Evolutionary conservation across 2,797 vertebrate genomes (phyloP), one percentile per base, ranked within the genome.

Genomic region (Darevskia nairensis): DNA sequence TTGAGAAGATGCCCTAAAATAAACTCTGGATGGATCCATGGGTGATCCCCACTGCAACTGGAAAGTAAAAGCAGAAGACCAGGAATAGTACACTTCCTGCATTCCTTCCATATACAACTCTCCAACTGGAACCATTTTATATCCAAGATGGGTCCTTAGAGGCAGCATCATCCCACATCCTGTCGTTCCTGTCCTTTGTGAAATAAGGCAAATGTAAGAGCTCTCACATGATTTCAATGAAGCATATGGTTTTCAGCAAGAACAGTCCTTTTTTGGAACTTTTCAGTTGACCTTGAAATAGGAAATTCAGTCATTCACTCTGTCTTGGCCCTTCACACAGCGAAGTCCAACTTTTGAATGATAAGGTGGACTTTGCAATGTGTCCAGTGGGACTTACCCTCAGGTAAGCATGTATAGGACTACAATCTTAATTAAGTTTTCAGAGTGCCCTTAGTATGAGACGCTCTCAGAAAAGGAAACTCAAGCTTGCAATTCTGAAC

Each of bases 91-190:
- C 17, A 25, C 29, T 85, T 83, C 68, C 68, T 61, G 46, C 77
- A 85, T 81, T 89, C 64, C 64, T 0, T 0, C 44, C 35, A 8
- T 71, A 9, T 44, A 23, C 77, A 84, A 15, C 92, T 44, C 35
- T 88, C 32, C 8, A 87, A 88, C 55, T 76, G 82, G 32, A 88
- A 71, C 32, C 76, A 81, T 84, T 82, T 9, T 72, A 86, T 92
- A 71, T 66, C 39, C 91, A 21, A 0, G n/a, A 61, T 29, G 9
- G 21, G 25, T 90, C 78, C 89, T 44, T 86, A 86, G 32, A 9
- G 88, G 90, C 91, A 88, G 8, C 29, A 72, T 86, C 84, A 78
- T 75, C 88, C 88, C 84, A 69, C 80, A 88, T 35, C 82, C 68
- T 8, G 0, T 9, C 11, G 46, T 76, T 89, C 82, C 85, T 1